Evolutionary conservation across 35 echinoderm and acorn worm genomes (phyloP), one percentile per base, ranked within the genome.

Genomic region (Eucidaris tribuloides): DNA sequence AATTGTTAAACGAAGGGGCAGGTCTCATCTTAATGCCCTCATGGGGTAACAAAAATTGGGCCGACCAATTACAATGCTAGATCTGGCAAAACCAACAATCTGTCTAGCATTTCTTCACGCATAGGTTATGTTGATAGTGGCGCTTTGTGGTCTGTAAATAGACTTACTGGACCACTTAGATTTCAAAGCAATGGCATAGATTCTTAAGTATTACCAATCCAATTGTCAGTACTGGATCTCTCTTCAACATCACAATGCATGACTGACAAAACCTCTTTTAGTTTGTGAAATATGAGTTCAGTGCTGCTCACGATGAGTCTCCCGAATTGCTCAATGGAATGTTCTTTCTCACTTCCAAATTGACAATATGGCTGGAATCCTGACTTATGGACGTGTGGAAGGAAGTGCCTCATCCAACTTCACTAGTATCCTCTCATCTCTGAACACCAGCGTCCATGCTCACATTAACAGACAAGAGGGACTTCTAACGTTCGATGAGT

Each of bases 381-480:
- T 87, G 29, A 70, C 46, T 18, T 82, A 74, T 42, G 71, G 55
- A 20, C 20, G 44, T 29, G 46, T 88, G 38, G 54, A 45, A 19
- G 60, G 85, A 3, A 84, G 77, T 71, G 52, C 57, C 32, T 83
- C 65, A 42, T 40, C 77, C 18, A 80, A 65, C 28, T 42, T 88
- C 17, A 59, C 76, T 1, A 88, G 76, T 77, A 57, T 57, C 24
- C 54, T 88, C 37, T 62, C 58, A 17, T 80, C 78, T 35, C 18
- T 88, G 41, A 70, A 64, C 34, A 45, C 48, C 7, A 81, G 65
- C 13, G 45, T 84, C 33, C 45, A 62, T 37, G 44, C 77, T 22
- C 78, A 80, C 31, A 79, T 93, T 48, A 78, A 64, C 65, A 79
- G 46, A 19, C 79, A 80, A 54, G 61, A 57, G 3, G 89, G 89